Evolutionary conservation across 30 jellyfish, hydroid and myxozoan genomes (phyloP).

Genomic region (Turritopsis rubra): DNA sequence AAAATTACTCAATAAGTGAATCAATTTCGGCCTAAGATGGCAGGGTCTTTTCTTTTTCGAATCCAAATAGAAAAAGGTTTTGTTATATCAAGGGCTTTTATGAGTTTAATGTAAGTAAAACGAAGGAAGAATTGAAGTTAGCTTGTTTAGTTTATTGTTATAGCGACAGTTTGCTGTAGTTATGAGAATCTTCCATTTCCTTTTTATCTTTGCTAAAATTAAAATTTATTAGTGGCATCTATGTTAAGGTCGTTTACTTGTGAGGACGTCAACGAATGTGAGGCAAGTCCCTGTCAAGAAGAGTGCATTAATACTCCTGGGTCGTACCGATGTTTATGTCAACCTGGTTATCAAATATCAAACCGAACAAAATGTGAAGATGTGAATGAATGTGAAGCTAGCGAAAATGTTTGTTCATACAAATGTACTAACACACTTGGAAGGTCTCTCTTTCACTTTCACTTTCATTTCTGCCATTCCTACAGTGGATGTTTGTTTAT

Average conservation of each 20-base stretch:
- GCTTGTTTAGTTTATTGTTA: too few relatives aligned
- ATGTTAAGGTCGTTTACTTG: slow-evolving; percentile 31
- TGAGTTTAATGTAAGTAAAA: too few relatives aligned
- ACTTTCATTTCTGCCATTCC: not conserved
- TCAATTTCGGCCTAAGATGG: too few relatives aligned
- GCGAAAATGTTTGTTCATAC: slow-evolving; percentile 16
- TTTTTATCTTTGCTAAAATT: too few relatives aligned
- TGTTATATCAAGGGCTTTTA: not conserved
- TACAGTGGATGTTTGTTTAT: not conserved
- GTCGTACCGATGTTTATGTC: slow-evolving; percentile 31
- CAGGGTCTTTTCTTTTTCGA: too few relatives aligned
- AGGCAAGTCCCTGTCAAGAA: slow-evolving; percentile 20
- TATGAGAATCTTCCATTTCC: too few relatives aligned
- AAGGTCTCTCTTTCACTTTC: slow-evolving; percentile 23
- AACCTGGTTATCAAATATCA: slow-evolving; percentile 12
- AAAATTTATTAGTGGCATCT: too few relatives aligned
- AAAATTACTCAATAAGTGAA: too few relatives aligned
- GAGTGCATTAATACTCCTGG: slow-evolving; percentile 35
- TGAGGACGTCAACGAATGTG: slow-evolving; percentile 41
- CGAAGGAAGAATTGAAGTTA: too few relatives aligned
- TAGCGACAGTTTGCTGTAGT: too few relatives aligned
- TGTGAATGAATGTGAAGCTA: slow-evolving; percentile 31
- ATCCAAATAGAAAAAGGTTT: not conserved
- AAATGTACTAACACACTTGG: slow-evolving; percentile 33
- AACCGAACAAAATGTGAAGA: slow-evolving; percentile 29